Evolutionary conservation across 2,113 vertebrate species (phyloP).

Genomic region (Scophthalmus maximus): DNA sequence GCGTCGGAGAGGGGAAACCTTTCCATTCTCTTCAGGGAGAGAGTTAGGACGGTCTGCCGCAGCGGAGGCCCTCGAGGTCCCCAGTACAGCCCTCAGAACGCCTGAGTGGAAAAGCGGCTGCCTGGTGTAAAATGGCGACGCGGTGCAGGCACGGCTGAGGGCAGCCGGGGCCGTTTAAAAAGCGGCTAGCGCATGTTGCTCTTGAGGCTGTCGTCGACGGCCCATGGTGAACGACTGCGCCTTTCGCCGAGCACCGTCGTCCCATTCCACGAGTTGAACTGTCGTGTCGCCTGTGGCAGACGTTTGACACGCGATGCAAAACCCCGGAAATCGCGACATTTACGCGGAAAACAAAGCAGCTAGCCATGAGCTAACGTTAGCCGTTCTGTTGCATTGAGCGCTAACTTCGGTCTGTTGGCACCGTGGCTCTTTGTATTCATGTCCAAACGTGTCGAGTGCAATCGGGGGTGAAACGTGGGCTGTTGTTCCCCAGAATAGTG

Average conservation of each 20-base stretch:
- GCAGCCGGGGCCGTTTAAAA: conserved; percentile 77
- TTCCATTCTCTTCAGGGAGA: conserved; percentile 81
- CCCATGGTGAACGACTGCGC: neutral
- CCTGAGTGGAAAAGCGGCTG: conserved; percentile 82
- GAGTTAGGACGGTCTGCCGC: conserved; percentile 77
- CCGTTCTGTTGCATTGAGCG: neutral
- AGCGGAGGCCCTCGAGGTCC: conserved; percentile 85
- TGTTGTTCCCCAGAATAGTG: fast-evolving
- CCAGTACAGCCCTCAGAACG: conserved; percentile 82
- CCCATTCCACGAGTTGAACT: no score
- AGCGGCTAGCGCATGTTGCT: neutral
- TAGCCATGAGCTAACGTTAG: conserved; percentile 17
- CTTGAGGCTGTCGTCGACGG: neutral
- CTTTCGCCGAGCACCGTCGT: neutral
- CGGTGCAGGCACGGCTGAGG: conserved; percentile 84
- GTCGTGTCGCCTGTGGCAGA: no score
- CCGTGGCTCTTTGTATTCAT: neutral
- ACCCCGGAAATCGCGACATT: neutral
- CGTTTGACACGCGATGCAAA: fast-evolving
- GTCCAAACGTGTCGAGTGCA: neutral
- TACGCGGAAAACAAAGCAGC: neutral
- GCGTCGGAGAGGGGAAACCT: conserved; percentile 9
- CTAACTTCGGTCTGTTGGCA: neutral
- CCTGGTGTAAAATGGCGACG: conserved; percentile 79
- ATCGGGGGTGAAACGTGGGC: fast-evolving